Base-by-base conservation (phyloP, 2,113 vertebrate species). In the Tringa solitaria region DNA sequence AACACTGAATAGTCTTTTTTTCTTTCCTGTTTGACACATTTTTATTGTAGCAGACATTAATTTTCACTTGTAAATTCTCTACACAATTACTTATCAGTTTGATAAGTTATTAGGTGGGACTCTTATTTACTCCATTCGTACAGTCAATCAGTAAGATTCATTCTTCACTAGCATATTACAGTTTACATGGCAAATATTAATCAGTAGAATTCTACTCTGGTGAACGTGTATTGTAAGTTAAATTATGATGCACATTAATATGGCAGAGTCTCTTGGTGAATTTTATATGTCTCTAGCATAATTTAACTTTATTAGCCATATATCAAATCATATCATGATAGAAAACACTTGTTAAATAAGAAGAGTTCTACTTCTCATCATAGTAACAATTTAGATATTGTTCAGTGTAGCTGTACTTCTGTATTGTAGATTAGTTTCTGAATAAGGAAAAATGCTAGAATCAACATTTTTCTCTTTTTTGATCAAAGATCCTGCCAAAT, bases 181-280 rank as follows among this genome's bases (percentile, higher is more conserved):
- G 54, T 96, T 95, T 96, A 80, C 82, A 63, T 27, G 75, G 59
- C 53, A 97, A 91, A 95, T 87, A 96, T 95, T 94, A 97, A 95
- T 97, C 96, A 95, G 50, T 43, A 83, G 35, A 82, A 93, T 94
- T 91, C 63, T 84, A 37, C 33, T 30, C 14, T 60, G 21, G 33
- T 90, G 46, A 85, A 76, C 4, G 8, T 87, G n/a, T 79, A 59
- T 37, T 64, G 33, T 14, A 84, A 94, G 39, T 81, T 94, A 96
- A 96, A 89, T 92, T 93, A 89, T 26, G 59, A 82, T 69, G 19
- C 39, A 83, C 33, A 81, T 89, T 90, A 96, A 88, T 92, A 89
- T 84, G 85, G 17, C 82, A 70, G 45, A 59, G 14, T 90, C 69
- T 51, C 50, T 81, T 48, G 23, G 68, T 93, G 63, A 85, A 75